phyloP scores from a whole-genome alignment of 2,113 vertebrate genomes.

The Arizona elegans region DNA sequence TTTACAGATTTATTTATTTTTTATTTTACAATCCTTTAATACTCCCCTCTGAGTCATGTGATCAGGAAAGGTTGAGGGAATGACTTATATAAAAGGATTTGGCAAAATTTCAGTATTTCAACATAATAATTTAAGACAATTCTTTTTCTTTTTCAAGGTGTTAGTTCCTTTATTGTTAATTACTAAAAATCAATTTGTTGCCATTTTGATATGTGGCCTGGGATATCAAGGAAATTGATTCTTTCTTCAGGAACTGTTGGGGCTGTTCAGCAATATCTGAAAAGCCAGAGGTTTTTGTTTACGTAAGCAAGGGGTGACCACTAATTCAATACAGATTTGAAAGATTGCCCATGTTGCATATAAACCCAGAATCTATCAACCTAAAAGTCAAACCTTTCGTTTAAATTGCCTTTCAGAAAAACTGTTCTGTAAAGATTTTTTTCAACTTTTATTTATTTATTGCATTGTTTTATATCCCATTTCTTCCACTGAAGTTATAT shows the following conservation, averaged over 20 bases:
- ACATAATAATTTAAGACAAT: not conserved
- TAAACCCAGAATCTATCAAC: not conserved
- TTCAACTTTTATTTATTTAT: not conserved
- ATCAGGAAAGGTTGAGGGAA: no score
- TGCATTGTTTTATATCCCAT: not conserved
- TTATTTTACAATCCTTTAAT: no score
- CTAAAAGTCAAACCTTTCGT: not conserved
- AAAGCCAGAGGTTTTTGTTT: not conserved
- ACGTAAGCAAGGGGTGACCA: not conserved
- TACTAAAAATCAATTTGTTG: not conserved
- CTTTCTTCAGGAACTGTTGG: not conserved
- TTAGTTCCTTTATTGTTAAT: not conserved
- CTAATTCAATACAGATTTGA: not conserved
- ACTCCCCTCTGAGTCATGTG: no score
- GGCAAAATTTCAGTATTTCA: not conserved
- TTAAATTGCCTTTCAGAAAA: not conserved
- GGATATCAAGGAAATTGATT: not conserved
- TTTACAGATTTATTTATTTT: no score
- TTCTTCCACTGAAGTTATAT: not conserved
- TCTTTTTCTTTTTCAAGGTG: not conserved
- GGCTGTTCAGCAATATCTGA: not conserved
- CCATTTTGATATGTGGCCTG: not conserved
- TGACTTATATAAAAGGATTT: no score
- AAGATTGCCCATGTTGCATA: not conserved
- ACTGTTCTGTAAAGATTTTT: not conserved